These are phyloP conservation scores for Alosa alosa DNA, from an alignment of 2,113 vertebrate species.

Conservation along the genomic window DNA sequence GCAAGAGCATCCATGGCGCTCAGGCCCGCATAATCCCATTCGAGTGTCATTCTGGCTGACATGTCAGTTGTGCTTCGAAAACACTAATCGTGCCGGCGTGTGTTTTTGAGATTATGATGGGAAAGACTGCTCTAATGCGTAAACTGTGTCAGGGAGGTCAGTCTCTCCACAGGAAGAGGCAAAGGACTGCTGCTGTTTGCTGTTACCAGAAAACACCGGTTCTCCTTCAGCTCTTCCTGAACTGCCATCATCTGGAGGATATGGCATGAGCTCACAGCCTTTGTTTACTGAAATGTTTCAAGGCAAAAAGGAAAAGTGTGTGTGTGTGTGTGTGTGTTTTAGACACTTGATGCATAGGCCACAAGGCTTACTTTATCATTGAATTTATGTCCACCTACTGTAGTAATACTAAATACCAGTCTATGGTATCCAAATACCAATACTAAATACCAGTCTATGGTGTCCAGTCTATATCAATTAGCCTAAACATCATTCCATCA, in stretches of 20 bases:
- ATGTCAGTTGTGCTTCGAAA: not conserved
- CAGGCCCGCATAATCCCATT: not conserved
- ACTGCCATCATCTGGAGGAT: not conserved
- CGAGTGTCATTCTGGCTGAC: not conserved
- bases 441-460: too few relatives aligned
- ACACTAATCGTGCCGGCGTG: not conserved
- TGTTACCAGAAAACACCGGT: constrained; percentile 19
- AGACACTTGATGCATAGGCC: not conserved
- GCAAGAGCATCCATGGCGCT: not conserved
- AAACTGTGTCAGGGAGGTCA: not conserved
- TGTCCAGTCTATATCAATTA: not conserved
- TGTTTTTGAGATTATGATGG: not conserved
- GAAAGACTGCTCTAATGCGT: not conserved
- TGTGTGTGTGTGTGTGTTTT: constrained; percentile 8
- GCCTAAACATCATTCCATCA: not conserved
- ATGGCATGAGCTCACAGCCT: not conserved
- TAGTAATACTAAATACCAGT: not conserved
- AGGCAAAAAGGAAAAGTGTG: constrained; percentile 19
- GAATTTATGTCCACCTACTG: not conserved
- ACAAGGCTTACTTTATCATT: not conserved
- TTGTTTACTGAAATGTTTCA: not conserved
- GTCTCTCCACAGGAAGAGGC: not conserved
- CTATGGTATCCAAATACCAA: too few relatives aligned
- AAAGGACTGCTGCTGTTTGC: not conserved
- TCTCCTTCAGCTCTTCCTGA: constrained; percentile 11